Base-by-base conservation (phyloP, 2,888 invertebrate genomes). In the Xestia rhomboidea region DNA sequence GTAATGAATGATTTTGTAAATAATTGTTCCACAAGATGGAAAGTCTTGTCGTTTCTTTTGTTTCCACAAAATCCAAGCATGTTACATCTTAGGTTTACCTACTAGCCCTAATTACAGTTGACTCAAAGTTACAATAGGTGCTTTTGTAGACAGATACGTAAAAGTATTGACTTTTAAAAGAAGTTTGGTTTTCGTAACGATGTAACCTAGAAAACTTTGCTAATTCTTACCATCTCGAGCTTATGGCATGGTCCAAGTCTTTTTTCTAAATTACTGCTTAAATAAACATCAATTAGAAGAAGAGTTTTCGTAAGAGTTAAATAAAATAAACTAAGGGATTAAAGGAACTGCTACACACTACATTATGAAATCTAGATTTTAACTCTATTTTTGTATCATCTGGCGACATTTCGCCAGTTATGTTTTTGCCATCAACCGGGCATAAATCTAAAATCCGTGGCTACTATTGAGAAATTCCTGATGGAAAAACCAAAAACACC, bases 201-300 rank as follows among this genome's bases (percentile, higher is more conserved):
- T 44, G 27, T 60, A 38, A 8, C 18, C 21, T 51, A 30, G 18
- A 27, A 66, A 79, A 80, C 66, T 80, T 81, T 8, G 49, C 18
- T 10, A 51, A 80, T 72, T 44, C 41, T 15, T 30, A 30, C 46
- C 57, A 57, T n/a, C 24, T 66, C 7, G 4, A 21, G 15, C 27
- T 34, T 74, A 27, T 11, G 7, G 21, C 34, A 44, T 27, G 21
- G 21, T 1, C 1, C 24, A 11, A 66, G 15, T 7, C 24, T 38
- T 63, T 63, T 63, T 34, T 63, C 3, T 7, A 38, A 38, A 34
- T 11, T 62, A 62, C 27, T 57, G 15, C 27, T 57, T 15, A 57
- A 18, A 30, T 60, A 60, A 60, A 30, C 27, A 60, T 27, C 27
- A 57, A 57, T 15, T 27, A 34, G 0, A 34, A 34, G 34, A 34